Base-by-base conservation (phyloP, 1,140 invertebrate species). In the Capitella teleta region DNA sequence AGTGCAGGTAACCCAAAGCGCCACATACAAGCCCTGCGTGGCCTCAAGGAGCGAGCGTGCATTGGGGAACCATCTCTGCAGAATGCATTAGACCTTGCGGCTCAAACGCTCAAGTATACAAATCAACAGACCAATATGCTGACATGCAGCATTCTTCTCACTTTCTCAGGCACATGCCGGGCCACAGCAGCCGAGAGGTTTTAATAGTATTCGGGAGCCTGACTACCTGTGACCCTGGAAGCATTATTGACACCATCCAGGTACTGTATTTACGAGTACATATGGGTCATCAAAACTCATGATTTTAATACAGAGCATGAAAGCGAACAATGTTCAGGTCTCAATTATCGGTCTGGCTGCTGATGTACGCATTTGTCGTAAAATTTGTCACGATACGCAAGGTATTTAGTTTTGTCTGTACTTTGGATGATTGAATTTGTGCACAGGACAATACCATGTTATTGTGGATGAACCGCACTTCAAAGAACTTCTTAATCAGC, bases 221-320 rank as follows among this genome's bases (percentile, higher is more conserved):
- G 24, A 96, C 93, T 1, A 93, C 91, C 1, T 96, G 93, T 75
- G 94, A 98, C 76, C 94, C 94, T 19, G 81, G 85, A 21, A 88
- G 97, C 63, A 94, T 98, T 24, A 82, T 80, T 56, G 76, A 77
- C 48, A 95, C 90, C 5, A 85, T 96, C 63, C 77, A 86, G 71
- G 85, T 87, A 40, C 2, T 19, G 21, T 24, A 4, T 18, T 37
- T 18, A 37, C 21, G 36, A 6, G n/a, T 6, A 6, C 16, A 37
- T 37, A 24, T 24, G 10, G 21, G 8, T n/a, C n/a, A n/a, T n/a
- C n/a, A n/a, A n/a, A n/a, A n/a, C 38, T 21, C 8, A 40, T 19
- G n/a, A 40, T 8, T 40, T 40, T 16, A 48, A 58, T 62, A 41
- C 55, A 76, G 74, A 51, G 54, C 6, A 41, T 79, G 34, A 74